A percentile compares a stretch with the other conserved stretches of the same genome.
phyloP scores from a whole-genome alignment of 37 sponge, comb jelly and placozoan genomes.

The Halisarca cf. caerulea region DNA sequence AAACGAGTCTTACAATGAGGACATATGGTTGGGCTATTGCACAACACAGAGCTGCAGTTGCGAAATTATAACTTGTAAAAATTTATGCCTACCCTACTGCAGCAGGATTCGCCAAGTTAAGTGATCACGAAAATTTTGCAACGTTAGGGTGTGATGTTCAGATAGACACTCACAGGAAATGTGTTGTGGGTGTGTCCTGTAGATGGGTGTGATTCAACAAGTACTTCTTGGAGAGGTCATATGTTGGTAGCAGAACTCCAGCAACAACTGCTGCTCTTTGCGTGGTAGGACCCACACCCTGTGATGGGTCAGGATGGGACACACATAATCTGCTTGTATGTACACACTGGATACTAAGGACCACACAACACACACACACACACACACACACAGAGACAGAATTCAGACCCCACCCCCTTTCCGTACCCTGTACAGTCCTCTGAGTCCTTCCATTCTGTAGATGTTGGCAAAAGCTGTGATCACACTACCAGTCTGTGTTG shows the following conservation, averaged over 20 bases:
- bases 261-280: conserved; percentile 93
- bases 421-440: conserved; percentile 90
- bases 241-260: conserved; percentile 89
- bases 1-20: too few species aligned
- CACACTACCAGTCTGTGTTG: conserved; percentile 26
- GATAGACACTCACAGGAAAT: conserved; percentile 53
- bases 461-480: conserved; percentile 58
- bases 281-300: conserved; percentile 93
- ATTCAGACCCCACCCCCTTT: background rate
- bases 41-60: too few species aligned
- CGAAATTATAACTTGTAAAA: too few species aligned
- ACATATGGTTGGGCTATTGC: too few species aligned
- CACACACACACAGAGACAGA: too few species aligned
- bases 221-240: conserved; percentile 82
- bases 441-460: conserved; percentile 77
- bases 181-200: conserved; percentile 49
- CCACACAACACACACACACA: too few species aligned
- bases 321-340: background rate
- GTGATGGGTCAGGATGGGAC: background rate
- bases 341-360: background rate
- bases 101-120: background rate
- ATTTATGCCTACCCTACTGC: too few species aligned
- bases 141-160: background rate
- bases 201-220: conserved; percentile 31
- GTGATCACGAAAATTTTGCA: background rate